phyloP scores from a whole-genome alignment of 2,888 invertebrate species.

The Cryptocephalus moraei region DNA sequence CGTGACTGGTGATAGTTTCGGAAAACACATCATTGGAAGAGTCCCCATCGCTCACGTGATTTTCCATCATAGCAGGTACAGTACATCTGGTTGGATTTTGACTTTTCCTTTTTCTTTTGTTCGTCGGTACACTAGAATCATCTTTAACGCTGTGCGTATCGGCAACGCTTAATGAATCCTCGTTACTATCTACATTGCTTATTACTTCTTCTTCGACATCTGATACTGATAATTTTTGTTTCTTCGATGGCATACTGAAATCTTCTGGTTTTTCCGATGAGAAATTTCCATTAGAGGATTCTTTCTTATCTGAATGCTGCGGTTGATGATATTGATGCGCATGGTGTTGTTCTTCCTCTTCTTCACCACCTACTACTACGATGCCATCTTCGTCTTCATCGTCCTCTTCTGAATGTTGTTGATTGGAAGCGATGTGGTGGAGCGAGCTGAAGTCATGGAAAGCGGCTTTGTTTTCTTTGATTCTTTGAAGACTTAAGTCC shows the following conservation, averaged over 20 bases:
- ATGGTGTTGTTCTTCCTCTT: conserved; percentile 26
- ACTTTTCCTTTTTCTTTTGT: conserved; percentile 77
- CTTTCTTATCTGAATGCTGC: conserved; percentile 26
- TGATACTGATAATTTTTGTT: conserved; percentile 45
- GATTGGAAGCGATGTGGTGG: conserved; percentile 23
- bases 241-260: conserved; percentile 56
- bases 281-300: conserved; percentile 31
- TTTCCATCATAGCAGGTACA: conserved; percentile 44
- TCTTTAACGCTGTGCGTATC: conserved; percentile 47
- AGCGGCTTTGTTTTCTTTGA: conserved; percentile 36
- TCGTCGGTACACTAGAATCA: conserved; percentile 47
- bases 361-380: conserved; percentile 61
- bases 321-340: no score
- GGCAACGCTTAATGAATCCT: conserved; percentile 47
- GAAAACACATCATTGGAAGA: conserved; percentile 46
- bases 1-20: conserved; percentile 20
- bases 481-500: conserved; percentile 45
- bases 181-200: conserved; percentile 56
- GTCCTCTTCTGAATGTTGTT: conserved; percentile 41
- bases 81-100: conserved; percentile 78
- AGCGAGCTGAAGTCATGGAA: conserved; percentile 27
- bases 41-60: conserved; percentile 49
- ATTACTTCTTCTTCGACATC: conserved; percentile 46
- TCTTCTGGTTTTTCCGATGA: conserved; percentile 53
- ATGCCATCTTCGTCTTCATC: conserved; percentile 73